phyloP scores from a whole-genome alignment of 2,113 vertebrate genomes.

The Rhinoderma darwinii region DNA sequence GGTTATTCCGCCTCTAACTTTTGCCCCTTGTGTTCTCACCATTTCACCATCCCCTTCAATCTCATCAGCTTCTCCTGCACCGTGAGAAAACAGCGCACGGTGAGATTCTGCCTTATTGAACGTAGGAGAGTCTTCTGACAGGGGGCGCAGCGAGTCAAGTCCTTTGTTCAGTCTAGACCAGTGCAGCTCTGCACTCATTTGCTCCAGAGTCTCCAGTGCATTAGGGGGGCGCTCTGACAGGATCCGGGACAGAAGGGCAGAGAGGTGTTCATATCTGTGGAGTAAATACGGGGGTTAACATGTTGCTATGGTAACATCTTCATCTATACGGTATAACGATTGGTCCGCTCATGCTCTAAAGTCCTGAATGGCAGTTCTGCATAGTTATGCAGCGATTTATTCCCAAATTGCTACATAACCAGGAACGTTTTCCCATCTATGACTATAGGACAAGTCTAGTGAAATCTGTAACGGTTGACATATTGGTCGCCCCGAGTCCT shows the following conservation, averaged over 20 bases:
- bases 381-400: too few species aligned
- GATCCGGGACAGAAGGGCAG: conserved; percentile 79
- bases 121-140: conserved; percentile 66
- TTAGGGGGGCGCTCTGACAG: conserved; percentile 85
- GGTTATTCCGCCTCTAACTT: background rate
- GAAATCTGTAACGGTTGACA: too few species aligned
- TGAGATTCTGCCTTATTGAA: conserved; percentile 80
- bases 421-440: too few species aligned
- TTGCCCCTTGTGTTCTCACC: conserved; percentile 65
- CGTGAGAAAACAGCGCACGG: conserved; percentile 76
- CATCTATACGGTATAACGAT: too few species aligned
- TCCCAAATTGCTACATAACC: too few species aligned
- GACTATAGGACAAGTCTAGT: too few species aligned
- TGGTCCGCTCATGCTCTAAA: too few species aligned
- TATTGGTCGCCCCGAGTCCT: too few species aligned
- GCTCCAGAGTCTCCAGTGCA: conserved; percentile 85
- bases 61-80: conserved; percentile 69
- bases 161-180: conserved; percentile 73
- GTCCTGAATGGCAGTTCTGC: too few species aligned
- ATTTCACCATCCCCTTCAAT: conserved; percentile 77
- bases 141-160: conserved; percentile 77
- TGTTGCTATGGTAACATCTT: background rate
- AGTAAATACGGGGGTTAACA: background rate
- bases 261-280: conserved; percentile 90
- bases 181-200: conserved; percentile 86